Conservation (phyloP, 2,888 invertebrate species). For the Daptonema setosum region DNA sequence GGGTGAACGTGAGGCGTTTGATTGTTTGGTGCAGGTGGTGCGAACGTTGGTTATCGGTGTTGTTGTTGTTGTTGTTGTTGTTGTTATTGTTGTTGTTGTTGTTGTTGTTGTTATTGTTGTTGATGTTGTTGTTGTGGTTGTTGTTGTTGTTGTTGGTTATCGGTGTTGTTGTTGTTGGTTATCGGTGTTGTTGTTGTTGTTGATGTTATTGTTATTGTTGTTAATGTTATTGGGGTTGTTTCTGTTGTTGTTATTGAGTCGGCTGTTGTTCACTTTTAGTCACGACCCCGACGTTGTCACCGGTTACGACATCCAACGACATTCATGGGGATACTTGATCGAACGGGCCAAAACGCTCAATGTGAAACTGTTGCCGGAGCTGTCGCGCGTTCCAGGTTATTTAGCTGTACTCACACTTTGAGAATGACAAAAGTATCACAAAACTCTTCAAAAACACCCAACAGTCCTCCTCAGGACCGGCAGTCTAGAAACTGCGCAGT, state of each 20-base stretch:
- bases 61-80: conserved; percentile 8
- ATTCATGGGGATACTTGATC: conserved; percentile 33
- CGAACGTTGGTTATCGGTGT: background rate
- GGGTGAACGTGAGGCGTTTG: too few species aligned
- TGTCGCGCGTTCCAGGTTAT: background rate
- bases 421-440: too few species aligned
- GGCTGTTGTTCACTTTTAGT: conserved; percentile 15
- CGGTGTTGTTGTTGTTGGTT: background rate
- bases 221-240: too few species aligned
- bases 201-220: too few species aligned
- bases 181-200: too few species aligned
- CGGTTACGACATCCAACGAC: conserved; percentile 33
- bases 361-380: background rate
- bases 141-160: background rate
- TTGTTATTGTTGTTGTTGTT: conserved; percentile 9
- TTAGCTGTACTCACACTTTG: too few species aligned
- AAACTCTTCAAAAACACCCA: too few species aligned
- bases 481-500: too few species aligned
- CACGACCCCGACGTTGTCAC: conserved; percentile 34
- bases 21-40: background rate
- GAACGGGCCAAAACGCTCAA: conserved; percentile 27
- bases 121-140: conserved; percentile 2
- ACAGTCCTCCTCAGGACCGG: too few species aligned
- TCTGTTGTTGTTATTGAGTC: too few species aligned
- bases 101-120: conserved; percentile 9